These are phyloP conservation scores for Pampusana beccarii DNA, from an alignment of 2,113 vertebrate species.

Conservation along the genomic window DNA sequence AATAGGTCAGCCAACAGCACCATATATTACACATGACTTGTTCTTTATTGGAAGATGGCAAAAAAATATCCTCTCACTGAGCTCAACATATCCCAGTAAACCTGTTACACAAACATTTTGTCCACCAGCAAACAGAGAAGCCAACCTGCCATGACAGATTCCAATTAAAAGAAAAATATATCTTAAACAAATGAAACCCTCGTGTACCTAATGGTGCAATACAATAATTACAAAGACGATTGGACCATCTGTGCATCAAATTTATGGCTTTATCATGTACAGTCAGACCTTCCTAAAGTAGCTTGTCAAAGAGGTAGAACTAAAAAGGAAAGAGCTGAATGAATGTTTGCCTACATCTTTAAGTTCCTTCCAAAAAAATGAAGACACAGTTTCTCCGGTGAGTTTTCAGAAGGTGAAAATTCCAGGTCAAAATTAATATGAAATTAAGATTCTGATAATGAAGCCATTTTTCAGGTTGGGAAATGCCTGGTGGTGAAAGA, in stretches of 20 bases:
- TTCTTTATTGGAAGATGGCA: not conserved
- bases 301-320: slow-evolving; percentile 6
- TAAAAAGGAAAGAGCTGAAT: not conserved
- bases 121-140: slow-evolving; percentile 32
- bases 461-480: not conserved
- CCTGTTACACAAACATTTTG: slow-evolving; percentile 49
- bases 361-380: not conserved
- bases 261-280: slow-evolving; percentile 37
- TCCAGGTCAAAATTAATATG: not conserved
- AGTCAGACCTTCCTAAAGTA: slow-evolving; percentile 23
- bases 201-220: slow-evolving; percentile 25
- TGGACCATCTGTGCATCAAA: slow-evolving; percentile 62
- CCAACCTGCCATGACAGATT: slow-evolving; percentile 34
- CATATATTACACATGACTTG: slow-evolving; percentile 19
- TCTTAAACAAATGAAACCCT: slow-evolving; percentile 64
- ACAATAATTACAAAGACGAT: slow-evolving; percentile 63
- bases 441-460: not conserved
- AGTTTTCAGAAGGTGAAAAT: not conserved
- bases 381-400: not conserved
- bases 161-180: slow-evolving; percentile 66
- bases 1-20: slow-evolving; percentile 9
- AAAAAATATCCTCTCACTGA: not conserved
- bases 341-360: not conserved
- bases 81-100: not conserved
- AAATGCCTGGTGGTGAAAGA: not conserved